phyloP scores from a whole-genome alignment of 2,113 vertebrate genomes.

The Paradisaea rubra region DNA sequence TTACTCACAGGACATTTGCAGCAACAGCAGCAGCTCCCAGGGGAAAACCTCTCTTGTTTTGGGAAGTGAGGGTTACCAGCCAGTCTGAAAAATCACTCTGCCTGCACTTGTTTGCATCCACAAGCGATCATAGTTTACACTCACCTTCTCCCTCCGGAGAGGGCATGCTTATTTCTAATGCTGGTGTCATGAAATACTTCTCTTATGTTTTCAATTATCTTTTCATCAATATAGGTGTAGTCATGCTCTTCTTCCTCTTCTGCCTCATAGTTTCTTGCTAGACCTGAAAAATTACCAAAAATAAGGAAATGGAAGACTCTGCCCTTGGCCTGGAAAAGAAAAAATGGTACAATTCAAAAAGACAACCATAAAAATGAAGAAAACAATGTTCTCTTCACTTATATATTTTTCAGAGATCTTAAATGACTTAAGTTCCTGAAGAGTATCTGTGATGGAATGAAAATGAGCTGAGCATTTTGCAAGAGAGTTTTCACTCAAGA shows the following conservation, averaged over 20 bases:
- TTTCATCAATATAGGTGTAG: slow-evolving; percentile 54
- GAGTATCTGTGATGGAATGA: background rate
- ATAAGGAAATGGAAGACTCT: background rate
- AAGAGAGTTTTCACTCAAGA: background rate
- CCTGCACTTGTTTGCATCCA: background rate
- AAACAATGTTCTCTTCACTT: background rate
- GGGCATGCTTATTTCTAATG: background rate
- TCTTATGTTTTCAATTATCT: slow-evolving; percentile 42
- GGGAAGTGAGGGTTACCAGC: background rate
- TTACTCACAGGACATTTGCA: background rate
- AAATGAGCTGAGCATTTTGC: background rate
- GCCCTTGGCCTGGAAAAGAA: background rate
- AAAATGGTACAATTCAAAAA: background rate
- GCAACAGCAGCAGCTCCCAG: accelerated
- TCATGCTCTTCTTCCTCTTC: slow-evolving; percentile 22
- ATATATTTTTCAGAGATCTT: background rate
- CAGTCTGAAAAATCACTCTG: background rate
- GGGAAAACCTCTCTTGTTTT: background rate
- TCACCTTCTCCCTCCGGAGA: background rate
- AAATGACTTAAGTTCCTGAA: background rate
- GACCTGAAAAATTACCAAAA: background rate
- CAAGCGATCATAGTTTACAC: background rate
- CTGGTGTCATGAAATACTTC: slow-evolving; percentile 23
- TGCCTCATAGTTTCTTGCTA: background rate
- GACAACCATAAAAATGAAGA: background rate